Evolutionary conservation across 1,140 invertebrate species (phyloP).

Genomic region (Drosophila pruinosa): DNA sequence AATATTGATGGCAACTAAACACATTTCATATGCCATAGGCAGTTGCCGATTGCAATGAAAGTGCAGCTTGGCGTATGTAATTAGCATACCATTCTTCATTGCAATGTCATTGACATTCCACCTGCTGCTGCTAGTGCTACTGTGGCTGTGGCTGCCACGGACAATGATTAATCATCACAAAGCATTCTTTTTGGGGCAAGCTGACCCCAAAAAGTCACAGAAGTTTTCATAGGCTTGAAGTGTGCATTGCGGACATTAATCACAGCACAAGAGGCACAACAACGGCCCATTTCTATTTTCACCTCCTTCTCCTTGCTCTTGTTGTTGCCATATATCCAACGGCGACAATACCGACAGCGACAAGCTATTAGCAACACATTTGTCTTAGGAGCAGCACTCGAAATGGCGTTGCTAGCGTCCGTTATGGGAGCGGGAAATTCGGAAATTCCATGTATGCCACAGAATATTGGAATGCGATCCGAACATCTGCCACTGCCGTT

Average conservation of each 20-base stretch:
- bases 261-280: conserved; percentile 48
- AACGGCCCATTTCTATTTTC: conserved; percentile 7
- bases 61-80: conserved; percentile 9
- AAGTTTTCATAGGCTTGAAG: conserved; percentile 59
- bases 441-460: conserved; percentile 70
- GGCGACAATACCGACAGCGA: conserved; percentile 56
- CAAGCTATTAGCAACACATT: conserved; percentile 81
- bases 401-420: conserved; percentile 40
- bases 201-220: conserved; percentile 63
- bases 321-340: conserved; percentile 5
- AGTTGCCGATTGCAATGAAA: neutral
- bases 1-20: conserved; percentile 29
- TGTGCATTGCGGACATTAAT: conserved; percentile 62
- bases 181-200: conserved; percentile 34
- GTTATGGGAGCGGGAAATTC: conserved; percentile 4
- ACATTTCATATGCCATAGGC: neutral
- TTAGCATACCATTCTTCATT: neutral
- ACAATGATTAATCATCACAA: conserved; percentile 68
- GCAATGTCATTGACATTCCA: conserved; percentile 51
- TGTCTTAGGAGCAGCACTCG: conserved; percentile 56
- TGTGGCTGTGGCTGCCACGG: conserved; percentile 7
- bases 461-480: conserved; percentile 59
- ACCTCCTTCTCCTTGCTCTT: neutral
- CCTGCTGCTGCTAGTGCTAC: conserved; percentile 37
- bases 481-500: conserved; percentile 36